These are phyloP conservation scores for Corythoichthys haematopterus DNA, from an alignment of 2,113 vertebrate species.

Conservation along the genomic window DNA sequence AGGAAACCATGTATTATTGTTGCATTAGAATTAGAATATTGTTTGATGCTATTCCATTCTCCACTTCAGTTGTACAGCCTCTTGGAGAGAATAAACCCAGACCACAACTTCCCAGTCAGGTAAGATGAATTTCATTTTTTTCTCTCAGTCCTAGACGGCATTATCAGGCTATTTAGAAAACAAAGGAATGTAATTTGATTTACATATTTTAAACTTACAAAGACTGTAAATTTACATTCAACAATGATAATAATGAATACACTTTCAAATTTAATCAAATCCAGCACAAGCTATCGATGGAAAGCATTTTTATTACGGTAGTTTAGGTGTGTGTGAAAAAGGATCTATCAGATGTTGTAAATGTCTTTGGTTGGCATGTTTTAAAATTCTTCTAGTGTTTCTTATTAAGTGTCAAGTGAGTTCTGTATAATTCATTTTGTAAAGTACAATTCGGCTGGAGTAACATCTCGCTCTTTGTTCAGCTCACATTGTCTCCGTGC, in stretches of 20 bases:
- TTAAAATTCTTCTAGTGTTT: neutral
- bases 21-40: neutral
- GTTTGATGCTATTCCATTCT: neutral
- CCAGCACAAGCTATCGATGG: neutral
- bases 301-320: neutral
- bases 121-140: constrained; percentile 45
- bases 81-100: constrained; percentile 95
- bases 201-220: too few species aligned
- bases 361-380: neutral
- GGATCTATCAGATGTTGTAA: too few species aligned
- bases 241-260: neutral
- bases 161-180: neutral
- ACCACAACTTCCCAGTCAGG: constrained; percentile 98
- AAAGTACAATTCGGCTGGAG: neutral
- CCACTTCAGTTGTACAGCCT: constrained; percentile 86
- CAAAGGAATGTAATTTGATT: neutral
- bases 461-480: constrained; percentile 6
- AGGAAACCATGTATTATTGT: neutral
- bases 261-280: neutral
- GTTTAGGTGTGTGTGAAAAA: too few species aligned
- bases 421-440: neutral
- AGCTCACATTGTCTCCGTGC: constrained; percentile 96
- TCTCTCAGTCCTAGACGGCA: neutral
- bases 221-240: neutral
- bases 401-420: neutral